Evolutionary conservation across 2,113 vertebrate genomes (phyloP).

Genomic region (Brachypodius melanocephalos): DNA sequence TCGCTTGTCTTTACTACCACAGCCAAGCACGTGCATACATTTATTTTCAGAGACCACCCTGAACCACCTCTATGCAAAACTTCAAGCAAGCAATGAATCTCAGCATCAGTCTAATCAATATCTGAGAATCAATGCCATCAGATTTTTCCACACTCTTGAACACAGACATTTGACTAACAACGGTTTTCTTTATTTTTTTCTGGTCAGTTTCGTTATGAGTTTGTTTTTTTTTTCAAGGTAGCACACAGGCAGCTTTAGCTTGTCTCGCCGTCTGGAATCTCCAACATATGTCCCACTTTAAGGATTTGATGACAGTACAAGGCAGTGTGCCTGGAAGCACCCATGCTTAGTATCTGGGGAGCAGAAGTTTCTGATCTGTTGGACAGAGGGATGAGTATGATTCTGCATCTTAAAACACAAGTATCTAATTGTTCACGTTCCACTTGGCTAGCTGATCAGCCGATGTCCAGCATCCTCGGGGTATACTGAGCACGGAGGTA

Average conservation of each 20-base stretch:
- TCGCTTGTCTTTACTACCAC: background rate
- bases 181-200: background rate
- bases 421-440: background rate
- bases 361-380: background rate
- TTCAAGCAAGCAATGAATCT: background rate
- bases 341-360: background rate
- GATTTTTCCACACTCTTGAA: background rate
- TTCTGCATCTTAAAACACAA: background rate
- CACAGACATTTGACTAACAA: background rate
- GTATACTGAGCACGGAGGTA: background rate
- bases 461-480: background rate
- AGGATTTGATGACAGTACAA: background rate
- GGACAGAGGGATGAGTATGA: background rate
- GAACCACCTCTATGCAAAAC: background rate
- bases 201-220: background rate
- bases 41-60: background rate
- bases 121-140: background rate
- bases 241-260: background rate
- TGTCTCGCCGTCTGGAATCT: background rate
- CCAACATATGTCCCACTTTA: background rate
- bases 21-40: background rate
- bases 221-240: background rate
- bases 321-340: background rate
- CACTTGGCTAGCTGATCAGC: background rate
- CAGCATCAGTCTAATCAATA: background rate